These are phyloP conservation scores for Varecia variegata DNA, from an alignment of 2,797 vertebrate genomes.

Conservation along the genomic window DNA sequence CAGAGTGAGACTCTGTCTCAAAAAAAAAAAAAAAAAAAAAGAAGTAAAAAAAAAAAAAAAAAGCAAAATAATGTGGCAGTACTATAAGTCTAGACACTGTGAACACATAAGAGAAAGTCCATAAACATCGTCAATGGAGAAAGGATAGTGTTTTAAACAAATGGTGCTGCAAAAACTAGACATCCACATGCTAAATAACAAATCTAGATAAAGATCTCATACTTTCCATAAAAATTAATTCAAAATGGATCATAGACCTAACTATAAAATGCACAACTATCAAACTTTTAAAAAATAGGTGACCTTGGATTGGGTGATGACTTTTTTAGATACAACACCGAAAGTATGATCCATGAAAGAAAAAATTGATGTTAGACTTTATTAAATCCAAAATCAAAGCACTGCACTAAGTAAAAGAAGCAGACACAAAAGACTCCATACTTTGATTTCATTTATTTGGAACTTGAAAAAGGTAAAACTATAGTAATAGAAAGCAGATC, in stretches of 20 bases:
- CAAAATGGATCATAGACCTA: not conserved
- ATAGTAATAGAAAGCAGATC: not conserved
- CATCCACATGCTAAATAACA: not conserved
- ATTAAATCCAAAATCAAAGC: not conserved
- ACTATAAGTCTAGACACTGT: not conserved
- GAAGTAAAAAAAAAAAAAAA: too few relatives aligned
- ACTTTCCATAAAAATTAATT: not conserved
- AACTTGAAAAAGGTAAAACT: not conserved
- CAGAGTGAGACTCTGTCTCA: too few relatives aligned
- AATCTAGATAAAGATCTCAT: not conserved
- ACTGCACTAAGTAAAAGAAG: not conserved
- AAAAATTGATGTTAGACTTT: not conserved
- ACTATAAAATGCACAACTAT: not conserved
- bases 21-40: too few relatives aligned
- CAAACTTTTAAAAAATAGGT: not conserved
- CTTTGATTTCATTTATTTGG: not conserved
- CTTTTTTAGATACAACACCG: not conserved
- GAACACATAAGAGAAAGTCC: not conserved
- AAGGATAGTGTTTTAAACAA: not conserved
- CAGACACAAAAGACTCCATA: not conserved
- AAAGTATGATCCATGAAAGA: not conserved
- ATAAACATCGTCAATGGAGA: not conserved
- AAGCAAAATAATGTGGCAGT: not conserved
- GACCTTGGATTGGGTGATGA: not conserved
- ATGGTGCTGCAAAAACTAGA: not conserved